Evolutionary conservation across 35 echinoderm and acorn worm genomes (phyloP).

Genomic region (Apostichopus parvimensis): DNA sequence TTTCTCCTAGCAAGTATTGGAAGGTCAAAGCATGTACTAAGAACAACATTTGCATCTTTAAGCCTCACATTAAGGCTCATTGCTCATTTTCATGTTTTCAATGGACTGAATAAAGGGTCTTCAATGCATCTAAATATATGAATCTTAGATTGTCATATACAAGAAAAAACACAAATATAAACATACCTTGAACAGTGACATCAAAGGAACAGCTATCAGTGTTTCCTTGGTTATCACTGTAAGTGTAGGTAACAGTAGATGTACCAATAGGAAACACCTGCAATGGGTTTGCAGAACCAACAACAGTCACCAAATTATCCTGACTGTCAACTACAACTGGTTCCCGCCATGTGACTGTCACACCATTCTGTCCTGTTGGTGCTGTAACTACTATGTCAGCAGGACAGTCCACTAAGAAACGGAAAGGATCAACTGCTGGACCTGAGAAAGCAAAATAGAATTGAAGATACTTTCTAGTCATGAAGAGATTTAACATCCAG

Average conservation of each 20-base stretch:
- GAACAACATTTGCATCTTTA: too few relatives aligned
- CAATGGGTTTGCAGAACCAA: not conserved
- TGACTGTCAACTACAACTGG: not conserved
- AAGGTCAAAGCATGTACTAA: too few relatives aligned
- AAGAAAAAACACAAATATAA: not conserved
- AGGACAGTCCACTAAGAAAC: constrained; percentile 28
- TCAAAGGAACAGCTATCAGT: constrained; percentile 23
- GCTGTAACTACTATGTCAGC: not conserved
- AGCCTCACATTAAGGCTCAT: too few relatives aligned
- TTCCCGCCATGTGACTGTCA: constrained; percentile 19
- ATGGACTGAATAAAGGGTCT: too few relatives aligned
- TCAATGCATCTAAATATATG: too few relatives aligned
- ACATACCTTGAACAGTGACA: constrained; percentile 31
- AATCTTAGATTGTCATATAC: not conserved
- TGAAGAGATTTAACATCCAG: too few relatives aligned
- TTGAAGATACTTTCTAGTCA: too few relatives aligned
- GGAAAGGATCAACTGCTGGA: constrained; percentile 3
- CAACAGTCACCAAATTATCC: not conserved
- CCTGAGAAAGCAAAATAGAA: not conserved
- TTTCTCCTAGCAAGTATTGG: too few relatives aligned
- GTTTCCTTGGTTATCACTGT: constrained; percentile 29
- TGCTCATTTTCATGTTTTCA: too few relatives aligned
- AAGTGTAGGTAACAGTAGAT: constrained; percentile 17
- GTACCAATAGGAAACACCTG: constrained; percentile 11
- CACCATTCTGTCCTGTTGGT: constrained; percentile 10